phyloP scores from a whole-genome alignment of 2,888 invertebrate genomes.

The Zelleria hepariella region DNA sequence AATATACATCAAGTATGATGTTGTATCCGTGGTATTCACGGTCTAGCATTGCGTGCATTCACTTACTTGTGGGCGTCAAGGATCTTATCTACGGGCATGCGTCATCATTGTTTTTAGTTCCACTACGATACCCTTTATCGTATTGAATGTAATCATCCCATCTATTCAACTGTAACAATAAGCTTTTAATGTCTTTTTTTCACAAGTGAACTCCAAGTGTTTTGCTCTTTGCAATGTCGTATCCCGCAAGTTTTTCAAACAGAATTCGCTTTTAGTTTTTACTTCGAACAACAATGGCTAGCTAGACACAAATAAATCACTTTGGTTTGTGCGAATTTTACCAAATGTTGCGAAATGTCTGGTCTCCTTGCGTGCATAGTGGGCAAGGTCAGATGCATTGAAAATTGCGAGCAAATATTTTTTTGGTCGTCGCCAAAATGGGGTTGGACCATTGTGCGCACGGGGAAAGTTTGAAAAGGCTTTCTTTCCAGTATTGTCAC shows the following conservation, averaged over 20 bases:
- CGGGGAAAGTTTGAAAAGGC: slow-evolving; percentile 43
- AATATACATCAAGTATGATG: slow-evolving; percentile 29
- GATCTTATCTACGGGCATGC: slow-evolving; percentile 33
- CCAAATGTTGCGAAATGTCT: slow-evolving; percentile 55
- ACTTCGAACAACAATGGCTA: slow-evolving; percentile 38
- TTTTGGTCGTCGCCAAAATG: slow-evolving; percentile 22
- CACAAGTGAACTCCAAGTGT: neutral
- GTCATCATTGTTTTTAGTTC: slow-evolving; percentile 34
- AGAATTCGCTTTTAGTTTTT: slow-evolving; percentile 30
- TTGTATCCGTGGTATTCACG: slow-evolving; percentile 49
- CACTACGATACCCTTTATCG: slow-evolving; percentile 39
- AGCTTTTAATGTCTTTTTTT: slow-evolving; percentile 10
- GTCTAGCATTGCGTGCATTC: slow-evolving; percentile 40
- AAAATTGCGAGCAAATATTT: slow-evolving; percentile 31
- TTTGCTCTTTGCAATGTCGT: slow-evolving; percentile 15
- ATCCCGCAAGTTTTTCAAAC: slow-evolving; percentile 53
- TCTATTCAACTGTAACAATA: neutral
- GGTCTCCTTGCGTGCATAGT: slow-evolving; percentile 27
- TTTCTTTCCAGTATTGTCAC: slow-evolving; percentile 47
- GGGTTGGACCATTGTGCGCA: slow-evolving; percentile 29
- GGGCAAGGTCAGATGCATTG: slow-evolving; percentile 50
- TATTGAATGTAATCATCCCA: slow-evolving; percentile 22
- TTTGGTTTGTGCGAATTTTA: slow-evolving; percentile 46
- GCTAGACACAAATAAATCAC: slow-evolving; percentile 50
- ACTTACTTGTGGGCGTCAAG: slow-evolving; percentile 40